These are phyloP conservation scores for Nomada fucata DNA, from an alignment of 2,888 invertebrate genomes.

Conservation along the genomic window DNA sequence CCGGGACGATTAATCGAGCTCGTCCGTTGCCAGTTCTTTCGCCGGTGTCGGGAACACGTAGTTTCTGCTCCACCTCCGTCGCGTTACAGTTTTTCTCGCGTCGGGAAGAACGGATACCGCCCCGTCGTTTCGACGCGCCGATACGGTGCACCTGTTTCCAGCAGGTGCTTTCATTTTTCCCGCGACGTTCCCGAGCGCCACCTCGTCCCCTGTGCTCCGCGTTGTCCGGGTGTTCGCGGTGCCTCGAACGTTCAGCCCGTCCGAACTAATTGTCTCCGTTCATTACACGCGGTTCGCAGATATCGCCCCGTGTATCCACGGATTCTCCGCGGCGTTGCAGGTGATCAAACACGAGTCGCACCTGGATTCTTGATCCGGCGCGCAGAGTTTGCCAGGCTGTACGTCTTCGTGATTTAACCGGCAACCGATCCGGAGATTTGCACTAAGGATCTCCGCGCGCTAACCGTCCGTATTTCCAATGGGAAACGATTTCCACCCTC, in stretches of 20 bases:
- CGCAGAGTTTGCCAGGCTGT: constrained; percentile 17
- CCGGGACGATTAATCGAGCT: constrained; percentile 1
- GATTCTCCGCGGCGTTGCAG: neutral
- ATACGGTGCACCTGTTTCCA: neutral
- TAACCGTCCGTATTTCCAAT: neutral
- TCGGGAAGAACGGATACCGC: neutral
- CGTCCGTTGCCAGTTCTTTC: neutral
- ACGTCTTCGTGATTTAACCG: constrained; percentile 13
- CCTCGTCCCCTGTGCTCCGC: neutral
- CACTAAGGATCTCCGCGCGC: neutral
- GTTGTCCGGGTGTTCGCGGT: constrained; percentile 8
- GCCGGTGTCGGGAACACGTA: neutral
- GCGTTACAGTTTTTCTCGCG: neutral
- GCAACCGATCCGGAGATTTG: neutral
- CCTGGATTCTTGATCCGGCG: constrained; percentile 34
- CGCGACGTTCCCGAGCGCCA: neutral
- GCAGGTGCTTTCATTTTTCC: neutral
- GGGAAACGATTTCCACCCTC: neutral
- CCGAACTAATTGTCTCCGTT: constrained; percentile 19
- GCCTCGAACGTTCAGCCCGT: neutral
- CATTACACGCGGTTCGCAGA: neutral
- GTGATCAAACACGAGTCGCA: constrained; percentile 38
- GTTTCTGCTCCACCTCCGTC: neutral
- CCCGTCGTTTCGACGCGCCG: neutral
- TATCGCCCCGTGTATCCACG: too few species aligned